Conservation (phyloP, 1,140 invertebrate species). For the Tetranychus cinnabarinus region DNA sequence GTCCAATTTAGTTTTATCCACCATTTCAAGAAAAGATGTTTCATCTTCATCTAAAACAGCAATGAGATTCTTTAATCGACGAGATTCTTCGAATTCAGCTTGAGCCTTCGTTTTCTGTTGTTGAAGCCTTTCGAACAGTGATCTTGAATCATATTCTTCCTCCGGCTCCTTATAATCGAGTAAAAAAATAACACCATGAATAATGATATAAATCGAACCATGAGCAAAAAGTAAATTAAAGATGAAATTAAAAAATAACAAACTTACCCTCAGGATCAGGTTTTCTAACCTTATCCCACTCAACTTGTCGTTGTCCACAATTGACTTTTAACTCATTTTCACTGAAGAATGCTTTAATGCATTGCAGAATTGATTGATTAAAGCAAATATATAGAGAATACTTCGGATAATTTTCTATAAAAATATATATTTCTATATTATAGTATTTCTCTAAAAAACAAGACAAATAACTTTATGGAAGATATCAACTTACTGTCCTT, state of each 20-base stretch:
- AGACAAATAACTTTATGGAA: too few relatives aligned
- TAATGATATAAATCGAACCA: background rate
- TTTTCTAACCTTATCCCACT: slow-evolving; percentile 78
- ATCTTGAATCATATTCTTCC: slow-evolving; percentile 46
- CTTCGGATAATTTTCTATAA: too few relatives aligned
- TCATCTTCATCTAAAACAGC: slow-evolving; percentile 84
- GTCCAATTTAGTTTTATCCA: slow-evolving; percentile 57
- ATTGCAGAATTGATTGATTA: too few relatives aligned
- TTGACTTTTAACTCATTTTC: slow-evolving; percentile 59
- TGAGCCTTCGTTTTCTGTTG: slow-evolving; percentile 74
- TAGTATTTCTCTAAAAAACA: too few relatives aligned
- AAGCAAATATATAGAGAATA: too few relatives aligned
- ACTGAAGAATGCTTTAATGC: slow-evolving; percentile 36
- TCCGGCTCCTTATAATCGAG: slow-evolving; percentile 43
- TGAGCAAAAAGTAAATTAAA: background rate
- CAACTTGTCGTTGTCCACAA: slow-evolving; percentile 51
- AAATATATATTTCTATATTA: too few relatives aligned
- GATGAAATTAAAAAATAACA: background rate
- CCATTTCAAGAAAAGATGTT: slow-evolving; percentile 67
- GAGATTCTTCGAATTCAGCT: slow-evolving; percentile 77
- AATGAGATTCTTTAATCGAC: slow-evolving; percentile 81
- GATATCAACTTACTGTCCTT: too few relatives aligned
- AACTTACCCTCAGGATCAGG: slow-evolving; percentile 55
- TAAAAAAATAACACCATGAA: slow-evolving; percentile 1
- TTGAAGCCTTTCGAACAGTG: slow-evolving; percentile 63